Conservation (phyloP, 2,888 invertebrate genomes). For the Heterodera filipjevi region DNA sequence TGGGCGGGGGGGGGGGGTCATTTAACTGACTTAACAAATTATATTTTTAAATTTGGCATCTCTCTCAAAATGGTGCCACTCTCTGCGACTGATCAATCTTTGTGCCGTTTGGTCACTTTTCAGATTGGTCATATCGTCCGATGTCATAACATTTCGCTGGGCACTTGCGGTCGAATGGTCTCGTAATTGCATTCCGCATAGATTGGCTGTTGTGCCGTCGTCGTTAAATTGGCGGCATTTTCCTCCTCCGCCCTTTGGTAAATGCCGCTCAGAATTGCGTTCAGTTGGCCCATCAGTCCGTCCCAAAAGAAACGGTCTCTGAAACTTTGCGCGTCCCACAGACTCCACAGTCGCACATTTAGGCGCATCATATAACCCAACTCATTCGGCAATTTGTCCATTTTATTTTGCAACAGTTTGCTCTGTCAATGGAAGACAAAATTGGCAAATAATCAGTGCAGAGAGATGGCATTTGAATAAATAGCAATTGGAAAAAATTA, state of each 20-base stretch:
- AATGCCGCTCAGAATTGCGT: neutral
- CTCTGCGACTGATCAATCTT: neutral
- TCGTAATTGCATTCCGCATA: neutral
- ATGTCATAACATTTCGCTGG: neutral
- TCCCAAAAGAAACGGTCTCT: neutral
- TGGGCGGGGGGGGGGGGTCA: neutral
- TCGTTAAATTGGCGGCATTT: neutral
- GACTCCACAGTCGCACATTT: neutral
- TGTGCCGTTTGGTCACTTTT: no score
- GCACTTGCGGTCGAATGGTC: neutral
- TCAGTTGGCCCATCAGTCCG: neutral
- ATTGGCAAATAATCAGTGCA: neutral
- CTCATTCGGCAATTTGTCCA: neutral
- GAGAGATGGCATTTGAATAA: neutral
- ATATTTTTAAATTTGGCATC: no score
- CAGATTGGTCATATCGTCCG: no score
- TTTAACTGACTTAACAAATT: neutral
- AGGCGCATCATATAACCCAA: constrained; percentile 10
- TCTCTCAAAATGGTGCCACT: neutral
- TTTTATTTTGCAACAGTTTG: neutral
- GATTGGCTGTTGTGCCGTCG: neutral
- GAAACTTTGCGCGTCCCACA: neutral
- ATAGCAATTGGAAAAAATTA: no score
- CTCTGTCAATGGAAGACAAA: neutral
- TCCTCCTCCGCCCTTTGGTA: neutral